Evolutionary conservation across 1,140 invertebrate species (phyloP), one percentile per base, ranked within the genome.

Genomic region (Asobara japonica): DNA sequence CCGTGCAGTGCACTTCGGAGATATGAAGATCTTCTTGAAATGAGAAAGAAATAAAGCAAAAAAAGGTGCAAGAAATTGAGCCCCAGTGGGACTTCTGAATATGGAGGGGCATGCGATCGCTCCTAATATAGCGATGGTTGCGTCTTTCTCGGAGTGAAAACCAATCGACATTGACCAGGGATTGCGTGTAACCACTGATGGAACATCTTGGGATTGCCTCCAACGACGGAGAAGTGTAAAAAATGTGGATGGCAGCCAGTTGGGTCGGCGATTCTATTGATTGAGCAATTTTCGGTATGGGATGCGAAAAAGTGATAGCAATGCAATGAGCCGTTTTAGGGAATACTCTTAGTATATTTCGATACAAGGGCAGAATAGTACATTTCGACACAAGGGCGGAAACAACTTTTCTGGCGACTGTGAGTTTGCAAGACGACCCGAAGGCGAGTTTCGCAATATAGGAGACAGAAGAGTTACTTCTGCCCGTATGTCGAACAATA

Each of bases 31-130:
- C n/a, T 61, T 22, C n/a, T 61, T 25, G 1, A 2, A 41, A n/a
- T 31, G 16, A 41, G 10, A 25, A 67, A 18, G 71, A 61, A 25
- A 72, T 18, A 60, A n/a, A n/a, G 31, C 3, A 27, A 22, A 18
- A 25, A 60, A 25, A 60, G 51, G 51, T n/a, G n/a, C n/a, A n/a
- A n/a, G n/a, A n/a, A 60, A 25, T 8, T 27, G 61, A 4, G 48
- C 48, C 7, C n/a, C 61, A 13, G 61, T 25, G 36, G 36, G 10
- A 62, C 33, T 22, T 30, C 48, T 62, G 65, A 38, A 67, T 72
- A 73, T 73, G 71, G 71, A 56, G 56, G 66, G 41, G 66, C 62
- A 45, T 25, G 71, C 65, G 71, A 30, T 73, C 71, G 29, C 65
- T 73, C 71, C 71, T 69, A 69, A 73, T 73, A 73, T 69, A 73